Percentiles rank a stretch among this genome's conserved stretches.
These are phyloP conservation scores for Hoplodrina blanda DNA, from an alignment of 2,888 invertebrate species.

Conservation along the genomic window DNA sequence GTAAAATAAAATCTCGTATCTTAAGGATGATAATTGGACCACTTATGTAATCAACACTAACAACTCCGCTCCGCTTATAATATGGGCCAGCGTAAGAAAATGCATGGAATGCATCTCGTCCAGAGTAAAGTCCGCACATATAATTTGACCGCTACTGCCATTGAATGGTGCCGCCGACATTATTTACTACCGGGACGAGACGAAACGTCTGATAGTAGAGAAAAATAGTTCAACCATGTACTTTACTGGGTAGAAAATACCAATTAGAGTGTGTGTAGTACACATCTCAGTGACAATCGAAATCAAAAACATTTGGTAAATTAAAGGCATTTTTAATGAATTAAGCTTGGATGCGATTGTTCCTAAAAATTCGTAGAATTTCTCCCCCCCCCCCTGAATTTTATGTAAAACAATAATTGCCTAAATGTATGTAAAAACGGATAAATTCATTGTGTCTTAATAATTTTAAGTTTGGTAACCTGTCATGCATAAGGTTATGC, in stretches of 20 bases:
- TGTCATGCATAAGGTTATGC: no score
- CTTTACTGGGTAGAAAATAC: neutral
- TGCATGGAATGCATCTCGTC: constrained; percentile 81
- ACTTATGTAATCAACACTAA: neutral
- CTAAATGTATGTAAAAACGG: neutral
- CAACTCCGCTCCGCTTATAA: constrained; percentile 35
- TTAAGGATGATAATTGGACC: no score
- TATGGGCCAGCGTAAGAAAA: constrained; percentile 71
- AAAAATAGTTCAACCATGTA: constrained; percentile 13
- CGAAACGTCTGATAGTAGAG: constrained; percentile 14
- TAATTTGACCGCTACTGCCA: constrained; percentile 67
- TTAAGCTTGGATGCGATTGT: no score
- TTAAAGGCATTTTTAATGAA: no score
- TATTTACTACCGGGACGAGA: constrained; percentile 47
- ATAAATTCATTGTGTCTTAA: no score
- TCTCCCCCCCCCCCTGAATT: no score
- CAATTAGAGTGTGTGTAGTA: neutral
- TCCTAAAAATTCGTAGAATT: no score
- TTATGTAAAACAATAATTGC: no score
- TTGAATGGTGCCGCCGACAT: constrained; percentile 43
- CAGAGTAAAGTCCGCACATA: constrained; percentile 73
- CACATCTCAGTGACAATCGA: no score
- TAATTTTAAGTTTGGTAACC: no score
- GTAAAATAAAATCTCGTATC: no score
- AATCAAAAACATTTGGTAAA: no score